Percentiles rank a stretch among this genome's conserved stretches.
phyloP scores from a whole-genome alignment of 2,113 vertebrate genomes.

The Callospermophilus lateralis region DNA sequence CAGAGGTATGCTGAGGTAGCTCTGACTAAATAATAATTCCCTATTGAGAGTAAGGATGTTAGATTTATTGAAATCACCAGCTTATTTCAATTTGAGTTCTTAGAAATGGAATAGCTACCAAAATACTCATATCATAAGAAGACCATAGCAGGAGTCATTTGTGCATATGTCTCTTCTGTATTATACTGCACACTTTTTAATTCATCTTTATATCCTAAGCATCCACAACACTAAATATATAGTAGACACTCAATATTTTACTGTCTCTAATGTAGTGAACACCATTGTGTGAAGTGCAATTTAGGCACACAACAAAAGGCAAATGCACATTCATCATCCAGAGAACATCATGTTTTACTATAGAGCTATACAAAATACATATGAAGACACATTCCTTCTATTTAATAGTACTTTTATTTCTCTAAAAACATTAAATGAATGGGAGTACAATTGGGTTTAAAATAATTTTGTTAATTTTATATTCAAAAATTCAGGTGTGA shows the following conservation, averaged over 20 bases:
- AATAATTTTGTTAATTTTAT: not conserved
- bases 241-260: not conserved
- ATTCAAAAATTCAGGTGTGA: not conserved
- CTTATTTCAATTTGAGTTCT: constrained; percentile 53
- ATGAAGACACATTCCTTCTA: not conserved
- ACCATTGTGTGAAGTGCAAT: not conserved
- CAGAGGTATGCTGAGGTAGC: not conserved
- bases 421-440: not conserved
- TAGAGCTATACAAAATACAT: not conserved
- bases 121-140: not conserved
- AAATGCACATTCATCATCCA: not conserved
- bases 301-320: not conserved
- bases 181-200: not conserved
- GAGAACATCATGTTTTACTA: not conserved
- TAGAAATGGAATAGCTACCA: not conserved
- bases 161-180: not conserved
- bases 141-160: not conserved
- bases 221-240: not conserved
- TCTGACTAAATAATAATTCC: not conserved
- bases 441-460: not conserved
- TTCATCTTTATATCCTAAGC: not conserved
- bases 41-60: not conserved
- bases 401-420: not conserved
- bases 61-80: not conserved
- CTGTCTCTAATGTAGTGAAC: not conserved